Evolutionary conservation across 2,113 vertebrate species (phyloP).

Genomic region (Gallinago undulata): DNA sequence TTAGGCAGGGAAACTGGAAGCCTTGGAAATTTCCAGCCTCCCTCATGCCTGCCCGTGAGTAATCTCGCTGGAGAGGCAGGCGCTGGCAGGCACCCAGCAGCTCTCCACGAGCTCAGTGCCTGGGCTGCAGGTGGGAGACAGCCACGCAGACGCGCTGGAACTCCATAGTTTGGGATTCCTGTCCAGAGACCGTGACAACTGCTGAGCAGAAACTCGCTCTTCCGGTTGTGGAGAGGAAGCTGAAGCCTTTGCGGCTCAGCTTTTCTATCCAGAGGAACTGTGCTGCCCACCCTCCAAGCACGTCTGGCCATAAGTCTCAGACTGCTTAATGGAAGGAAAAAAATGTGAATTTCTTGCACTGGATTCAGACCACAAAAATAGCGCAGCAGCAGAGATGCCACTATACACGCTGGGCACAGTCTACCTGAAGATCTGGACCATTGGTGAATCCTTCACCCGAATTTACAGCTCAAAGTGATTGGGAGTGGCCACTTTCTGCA

Average conservation of each 20-base stretch:
- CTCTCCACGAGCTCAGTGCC: not conserved
- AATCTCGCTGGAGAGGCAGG: not conserved
- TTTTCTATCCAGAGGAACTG: not conserved
- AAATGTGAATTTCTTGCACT: not conserved
- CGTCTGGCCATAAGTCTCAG: not conserved
- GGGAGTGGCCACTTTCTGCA: not conserved
- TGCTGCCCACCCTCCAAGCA: not conserved
- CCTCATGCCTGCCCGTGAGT: not conserved
- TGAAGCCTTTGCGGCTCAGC: not conserved
- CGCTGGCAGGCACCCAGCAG: not conserved
- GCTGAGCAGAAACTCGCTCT: not conserved
- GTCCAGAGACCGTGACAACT: accelerated
- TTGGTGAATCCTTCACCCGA: not conserved
- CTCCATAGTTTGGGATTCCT: not conserved
- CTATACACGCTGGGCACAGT: not conserved
- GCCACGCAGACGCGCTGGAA: not conserved
- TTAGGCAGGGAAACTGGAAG: not conserved
- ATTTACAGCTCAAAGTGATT: not conserved
- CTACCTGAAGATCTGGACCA: not conserved
- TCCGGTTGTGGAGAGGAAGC: not conserved
- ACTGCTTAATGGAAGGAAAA: not conserved
- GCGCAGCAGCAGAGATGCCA: not conserved
- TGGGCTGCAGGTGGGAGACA: not conserved
- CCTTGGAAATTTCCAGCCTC: not conserved
- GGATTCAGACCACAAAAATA: not conserved